Conservation (phyloP, 2,888 invertebrate genomes). For the Agriopis aurantiaria region DNA sequence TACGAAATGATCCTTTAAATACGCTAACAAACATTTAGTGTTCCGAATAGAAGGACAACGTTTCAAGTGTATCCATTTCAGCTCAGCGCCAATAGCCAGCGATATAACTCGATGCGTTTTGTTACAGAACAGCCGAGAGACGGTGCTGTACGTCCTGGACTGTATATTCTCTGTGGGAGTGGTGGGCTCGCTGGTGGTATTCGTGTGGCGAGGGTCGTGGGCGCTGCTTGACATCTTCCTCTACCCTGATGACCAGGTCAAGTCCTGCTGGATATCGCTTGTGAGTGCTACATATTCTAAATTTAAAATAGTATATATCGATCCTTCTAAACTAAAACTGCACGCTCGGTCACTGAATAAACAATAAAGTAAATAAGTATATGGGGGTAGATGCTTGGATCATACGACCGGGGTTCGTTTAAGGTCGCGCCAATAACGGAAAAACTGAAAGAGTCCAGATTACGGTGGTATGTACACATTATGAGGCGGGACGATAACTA, state of each 20-base stretch:
- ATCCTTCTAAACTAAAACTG: too few species aligned
- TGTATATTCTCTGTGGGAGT: constrained; percentile 94
- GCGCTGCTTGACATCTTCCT: constrained; percentile 92
- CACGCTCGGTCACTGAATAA: too few species aligned
- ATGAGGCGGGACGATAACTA: too few species aligned
- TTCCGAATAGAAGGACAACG: not conserved
- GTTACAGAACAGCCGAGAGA: constrained; percentile 90
- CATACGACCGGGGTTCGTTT: too few species aligned
- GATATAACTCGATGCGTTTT: constrained; percentile 49
- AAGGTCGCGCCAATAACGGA: too few species aligned
- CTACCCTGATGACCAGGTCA: constrained; percentile 89
- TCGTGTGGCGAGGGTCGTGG: constrained; percentile 96
- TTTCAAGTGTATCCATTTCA: not conserved
- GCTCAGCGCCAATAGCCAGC: not conserved
- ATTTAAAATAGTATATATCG: not conserved
- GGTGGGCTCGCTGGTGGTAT: constrained; percentile 94
- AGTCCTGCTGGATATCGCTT: constrained; percentile 92
- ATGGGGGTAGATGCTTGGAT: too few species aligned
- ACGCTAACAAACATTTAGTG: not conserved
- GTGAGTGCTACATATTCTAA: constrained; percentile 83
- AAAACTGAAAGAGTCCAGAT: too few species aligned
- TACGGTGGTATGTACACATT: too few species aligned
- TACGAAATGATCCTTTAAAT: too few species aligned
- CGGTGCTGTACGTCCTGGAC: constrained; percentile 92
- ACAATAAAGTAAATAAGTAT: too few species aligned